These are phyloP conservation scores for Charadrius vociferus DNA, from an alignment of 2,113 vertebrate species.

Conservation along the genomic window DNA sequence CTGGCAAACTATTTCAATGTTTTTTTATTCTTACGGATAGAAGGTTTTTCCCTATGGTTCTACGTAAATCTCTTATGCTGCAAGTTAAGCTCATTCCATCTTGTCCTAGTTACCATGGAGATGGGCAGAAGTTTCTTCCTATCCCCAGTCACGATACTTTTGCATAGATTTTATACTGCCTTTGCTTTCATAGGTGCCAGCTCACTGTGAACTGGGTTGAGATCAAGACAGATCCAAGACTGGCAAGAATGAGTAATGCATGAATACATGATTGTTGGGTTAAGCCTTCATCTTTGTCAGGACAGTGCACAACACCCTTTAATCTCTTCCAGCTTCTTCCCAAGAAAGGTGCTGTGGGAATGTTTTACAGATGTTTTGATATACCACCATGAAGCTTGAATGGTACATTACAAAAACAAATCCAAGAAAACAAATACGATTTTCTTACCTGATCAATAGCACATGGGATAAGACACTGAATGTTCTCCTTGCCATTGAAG, in stretches of 20 bases:
- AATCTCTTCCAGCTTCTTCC: neutral
- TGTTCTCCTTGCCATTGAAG: slow-evolving; percentile 84
- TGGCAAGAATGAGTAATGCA: neutral
- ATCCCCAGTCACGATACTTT: neutral
- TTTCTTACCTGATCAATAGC: slow-evolving; percentile 93
- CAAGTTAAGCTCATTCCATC: neutral
- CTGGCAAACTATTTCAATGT: neutral
- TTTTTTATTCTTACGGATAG: neutral
- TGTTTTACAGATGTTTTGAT: neutral
- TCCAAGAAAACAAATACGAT: neutral
- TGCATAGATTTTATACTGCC: neutral
- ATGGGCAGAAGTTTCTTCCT: neutral
- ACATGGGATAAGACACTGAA: slow-evolving; percentile 96
- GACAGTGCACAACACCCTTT: neutral
- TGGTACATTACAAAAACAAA: neutral
- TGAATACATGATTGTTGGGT: neutral
- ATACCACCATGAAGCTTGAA: neutral
- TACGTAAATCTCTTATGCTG: neutral
- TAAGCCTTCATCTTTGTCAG: neutral
- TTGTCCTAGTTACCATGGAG: neutral
- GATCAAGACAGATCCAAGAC: neutral
- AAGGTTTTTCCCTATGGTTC: neutral
- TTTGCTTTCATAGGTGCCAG: neutral
- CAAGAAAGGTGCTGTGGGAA: neutral
- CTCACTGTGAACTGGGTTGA: neutral